Evolutionary conservation across 2,888 invertebrate species (phyloP).

Genomic region (Hypercompe scribonia): DNA sequence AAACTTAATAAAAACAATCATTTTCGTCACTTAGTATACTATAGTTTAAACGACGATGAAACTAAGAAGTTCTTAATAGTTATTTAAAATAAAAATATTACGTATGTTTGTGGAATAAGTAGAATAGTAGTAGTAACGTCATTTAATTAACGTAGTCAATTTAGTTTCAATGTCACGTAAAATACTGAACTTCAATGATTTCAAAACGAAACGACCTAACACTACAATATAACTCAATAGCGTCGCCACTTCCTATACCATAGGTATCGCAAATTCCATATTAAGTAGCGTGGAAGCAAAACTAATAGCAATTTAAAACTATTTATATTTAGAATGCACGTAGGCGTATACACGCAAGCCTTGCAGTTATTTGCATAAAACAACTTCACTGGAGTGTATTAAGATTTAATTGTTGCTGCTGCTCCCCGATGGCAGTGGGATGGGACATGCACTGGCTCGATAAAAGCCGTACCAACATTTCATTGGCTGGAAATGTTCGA

Average conservation of each 20-base stretch:
- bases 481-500: constrained; percentile 60
- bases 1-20: no score
- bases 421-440: constrained; percentile 66
- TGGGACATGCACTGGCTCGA: constrained; percentile 75
- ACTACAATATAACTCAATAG: constrained; percentile 37
- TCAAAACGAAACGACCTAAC: neutral
- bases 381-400: constrained; percentile 82
- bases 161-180: neutral
- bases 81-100: no score
- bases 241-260: constrained; percentile 24
- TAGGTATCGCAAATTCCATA: constrained; percentile 26
- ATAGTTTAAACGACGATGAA: neutral
- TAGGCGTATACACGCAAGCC: constrained; percentile 84
- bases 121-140: neutral
- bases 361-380: constrained; percentile 82
- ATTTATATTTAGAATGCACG: constrained; percentile 70
- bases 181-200: neutral
- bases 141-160: neutral
- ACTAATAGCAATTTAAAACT: constrained; percentile 59
- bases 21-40: neutral
- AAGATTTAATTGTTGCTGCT: constrained; percentile 83
- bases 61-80: no score
- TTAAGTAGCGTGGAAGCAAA: constrained; percentile 47
- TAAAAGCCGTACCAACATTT: constrained; percentile 77
- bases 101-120: neutral